Base-by-base conservation (phyloP, 2,888 invertebrate species). In the Ectemnius lituratus region DNA sequence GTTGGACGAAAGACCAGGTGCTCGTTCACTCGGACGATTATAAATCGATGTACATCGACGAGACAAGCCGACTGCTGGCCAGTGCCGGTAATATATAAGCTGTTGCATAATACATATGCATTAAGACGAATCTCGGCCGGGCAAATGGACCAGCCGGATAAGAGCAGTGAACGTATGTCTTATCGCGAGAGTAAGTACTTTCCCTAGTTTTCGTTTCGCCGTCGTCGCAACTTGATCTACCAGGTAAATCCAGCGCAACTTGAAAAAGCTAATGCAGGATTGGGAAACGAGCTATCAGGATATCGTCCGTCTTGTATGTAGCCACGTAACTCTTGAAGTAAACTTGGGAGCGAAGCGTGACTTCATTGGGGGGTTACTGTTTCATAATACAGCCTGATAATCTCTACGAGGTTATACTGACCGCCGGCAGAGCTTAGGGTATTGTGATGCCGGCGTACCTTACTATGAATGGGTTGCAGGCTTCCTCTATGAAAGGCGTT, bases 81-180 rank as follows among this genome's bases (percentile, higher is more conserved):
- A 13, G 27, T 14, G 57, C 14, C 11, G 63, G 59, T 6, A 13
- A 61, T 61, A 67, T 23, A 56, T 62, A 70, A 63, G 59, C 23
- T 8, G 69, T 81, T 82, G 66, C 63, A 70, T 67, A 79, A 81
- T 66, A 37, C 13, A 18, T 57, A 58, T 62, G 67, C 64, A 56
- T 60, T 57, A 73, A 60, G 59, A 60, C 47, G 47, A 23, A 52
- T 46, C 45, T 14, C 52, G 4, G 6, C 37, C 6, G 8, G 8
- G 37, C 37, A 37, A 37, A 37, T 8, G 37, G 37, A 37, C 37
- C 37, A 37, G 37, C 11, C 37, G 37, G 37, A 37, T 37, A 37
- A 37, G 37, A 37, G 37, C 37, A 11, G 37, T 4, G 37, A 37
- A 11, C 37, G 37, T 37, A 37, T 8, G 8, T 6, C 37, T 37